Evolutionary conservation across 2,888 invertebrate genomes (phyloP).

Genomic region (Thecophora atra): DNA sequence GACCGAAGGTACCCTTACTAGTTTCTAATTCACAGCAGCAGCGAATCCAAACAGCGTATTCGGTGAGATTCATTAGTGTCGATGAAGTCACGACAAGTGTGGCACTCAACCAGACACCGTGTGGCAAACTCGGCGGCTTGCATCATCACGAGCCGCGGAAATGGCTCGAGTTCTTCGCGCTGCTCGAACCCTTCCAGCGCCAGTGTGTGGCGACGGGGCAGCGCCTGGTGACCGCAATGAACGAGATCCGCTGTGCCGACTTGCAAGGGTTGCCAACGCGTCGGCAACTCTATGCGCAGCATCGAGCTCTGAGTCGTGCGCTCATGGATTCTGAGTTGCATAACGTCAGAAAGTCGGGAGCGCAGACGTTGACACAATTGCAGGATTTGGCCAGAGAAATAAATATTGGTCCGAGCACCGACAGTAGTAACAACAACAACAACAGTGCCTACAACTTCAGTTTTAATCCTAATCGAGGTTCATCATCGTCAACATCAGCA

Average conservation of each 20-base stretch:
- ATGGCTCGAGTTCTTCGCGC: constrained; percentile 81
- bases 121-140: constrained; percentile 69
- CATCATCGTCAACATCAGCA: constrained; percentile 50
- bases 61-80: constrained; percentile 64
- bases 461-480: constrained; percentile 2
- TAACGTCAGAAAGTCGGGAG: constrained; percentile 73
- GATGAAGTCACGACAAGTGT: constrained; percentile 66
- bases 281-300: constrained; percentile 72
- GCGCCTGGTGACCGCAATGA: constrained; percentile 73
- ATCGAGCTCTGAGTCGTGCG: constrained; percentile 69
- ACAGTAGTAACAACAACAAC: constrained; percentile 41
- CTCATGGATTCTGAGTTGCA: constrained; percentile 74
- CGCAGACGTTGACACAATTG: constrained; percentile 69
- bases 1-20: too few relatives aligned
- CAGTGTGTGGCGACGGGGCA: constrained; percentile 75
- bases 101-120: constrained; percentile 58
- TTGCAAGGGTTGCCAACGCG: constrained; percentile 68
- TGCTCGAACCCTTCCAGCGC: constrained; percentile 74
- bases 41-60: constrained; percentile 55
- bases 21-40: constrained; percentile 36
- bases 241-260: constrained; percentile 70
- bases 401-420: constrained; percentile 45
- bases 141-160: constrained; percentile 75
- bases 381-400: constrained; percentile 66
- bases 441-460: constrained; percentile 33